Evolutionary conservation across 1,140 invertebrate genomes (phyloP), one percentile per base, ranked within the genome.

Genomic region (Teleopsis dalmanni): DNA sequence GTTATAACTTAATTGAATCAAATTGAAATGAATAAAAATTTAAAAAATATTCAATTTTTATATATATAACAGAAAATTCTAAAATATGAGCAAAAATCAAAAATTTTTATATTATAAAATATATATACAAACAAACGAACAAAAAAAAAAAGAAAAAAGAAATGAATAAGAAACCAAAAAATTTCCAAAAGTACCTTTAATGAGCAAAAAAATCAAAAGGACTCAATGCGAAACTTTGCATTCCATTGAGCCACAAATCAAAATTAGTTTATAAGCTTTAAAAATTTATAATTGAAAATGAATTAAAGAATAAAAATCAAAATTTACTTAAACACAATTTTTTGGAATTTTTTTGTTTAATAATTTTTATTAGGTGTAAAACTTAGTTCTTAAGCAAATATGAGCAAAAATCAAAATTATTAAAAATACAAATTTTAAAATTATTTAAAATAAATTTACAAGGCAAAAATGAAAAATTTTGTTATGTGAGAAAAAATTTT

Each of bases 221-320:
- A 51, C 54, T 50, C 59, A 47, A 50, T 29, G 10, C 16, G 34
- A 37, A 42, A 18, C 35, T 54, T 50, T 51, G 42, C 49, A 48
- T 19, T 13, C 29, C 21, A 33, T 29, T 16, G 42, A 29, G 26
- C 36, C 16, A 40, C 49, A 55, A 50, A 52, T 43, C 54, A 41
- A 52, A 59, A 62, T 54, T 51, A 51, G 48, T 49, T 56, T 59
- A n/a, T 59, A 40, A 47, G 38, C n/a, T n/a, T n/a, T n/a, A n/a
- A n/a, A n/a, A n/a, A n/a, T n/a, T 34, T 44, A 31, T 10, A 29
- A 43, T 22, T 38, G 51, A 60, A 48, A 50, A 53, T 57, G 52
- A 52, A 58, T 56, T 61, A 57, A 52, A 48, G 29, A 41, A 49
- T 48, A 46, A 19, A 48, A 54, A 21, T 1, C 37, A 33, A 44